Percentiles rank a stretch among this genome's conserved stretches.
Evolutionary conservation across 2,888 invertebrate species (phyloP).

Genomic region (Chrysolina americana): DNA sequence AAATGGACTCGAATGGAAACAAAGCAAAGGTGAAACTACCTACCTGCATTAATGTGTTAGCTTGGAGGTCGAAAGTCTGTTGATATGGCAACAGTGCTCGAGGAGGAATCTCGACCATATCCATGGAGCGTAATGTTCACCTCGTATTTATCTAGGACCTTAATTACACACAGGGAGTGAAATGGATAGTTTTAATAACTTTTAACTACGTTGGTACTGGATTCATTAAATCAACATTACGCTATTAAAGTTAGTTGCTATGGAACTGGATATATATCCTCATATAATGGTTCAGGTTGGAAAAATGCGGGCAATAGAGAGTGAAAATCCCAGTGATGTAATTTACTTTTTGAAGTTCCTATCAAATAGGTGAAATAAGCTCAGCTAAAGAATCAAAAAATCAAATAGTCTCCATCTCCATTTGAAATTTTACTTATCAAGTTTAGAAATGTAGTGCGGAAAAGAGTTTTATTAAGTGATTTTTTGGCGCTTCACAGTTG

Average conservation of each 20-base stretch:
- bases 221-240: constrained; percentile 54
- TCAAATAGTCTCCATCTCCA: too few relatives aligned
- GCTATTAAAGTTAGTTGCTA: constrained; percentile 40
- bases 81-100: constrained; percentile 16
- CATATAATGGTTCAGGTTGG: constrained; percentile 26
- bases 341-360: too few relatives aligned
- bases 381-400: too few relatives aligned
- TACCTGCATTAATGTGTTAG: not conserved
- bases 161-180: constrained; percentile 56
- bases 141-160: constrained; percentile 59
- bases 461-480: too few relatives aligned
- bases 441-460: too few relatives aligned
- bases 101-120: constrained; percentile 7
- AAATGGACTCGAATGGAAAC: not conserved
- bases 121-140: constrained; percentile 47
- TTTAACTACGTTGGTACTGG: constrained; percentile 48
- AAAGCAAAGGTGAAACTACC: constrained; percentile 8
- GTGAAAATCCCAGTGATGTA: too few relatives aligned
- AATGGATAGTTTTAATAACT: constrained; percentile 57
- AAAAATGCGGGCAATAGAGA: not conserved
- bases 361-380: too few relatives aligned
- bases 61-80: constrained; percentile 2
- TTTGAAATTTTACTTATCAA: too few relatives aligned
- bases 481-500: too few relatives aligned
- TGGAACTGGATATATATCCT: constrained; percentile 17